phyloP scores from a whole-genome alignment of 2,113 vertebrate genomes.

The Cephalopterus ornatus region DNA sequence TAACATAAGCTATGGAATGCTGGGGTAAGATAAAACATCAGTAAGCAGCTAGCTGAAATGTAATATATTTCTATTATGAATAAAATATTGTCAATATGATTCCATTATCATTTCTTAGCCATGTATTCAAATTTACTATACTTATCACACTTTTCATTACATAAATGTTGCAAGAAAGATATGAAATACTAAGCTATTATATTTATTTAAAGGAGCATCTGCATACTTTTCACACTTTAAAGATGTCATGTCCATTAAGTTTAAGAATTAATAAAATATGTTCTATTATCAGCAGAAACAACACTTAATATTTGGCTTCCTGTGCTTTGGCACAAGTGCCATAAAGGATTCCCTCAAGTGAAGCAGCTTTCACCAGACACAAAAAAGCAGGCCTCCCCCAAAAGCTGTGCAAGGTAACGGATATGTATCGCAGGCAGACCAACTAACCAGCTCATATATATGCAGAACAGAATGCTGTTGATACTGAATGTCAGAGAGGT shows the following conservation, averaged over 20 bases:
- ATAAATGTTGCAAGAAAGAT: not conserved
- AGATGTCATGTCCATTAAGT: not conserved
- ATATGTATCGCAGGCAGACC: not conserved
- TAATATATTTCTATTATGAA: not conserved
- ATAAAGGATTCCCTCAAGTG: not conserved
- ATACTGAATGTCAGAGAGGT: not conserved
- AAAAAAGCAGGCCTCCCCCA: not conserved
- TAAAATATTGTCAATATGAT: not conserved
- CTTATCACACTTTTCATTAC: not conserved
- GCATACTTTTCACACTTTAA: not conserved
- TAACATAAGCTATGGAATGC: not conserved
- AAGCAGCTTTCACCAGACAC: not conserved
- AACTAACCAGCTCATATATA: not conserved
- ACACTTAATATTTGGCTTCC: not conserved
- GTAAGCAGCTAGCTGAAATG: not conserved
- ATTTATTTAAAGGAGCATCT: not conserved
- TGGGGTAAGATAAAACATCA: not conserved
- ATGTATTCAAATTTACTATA: not conserved
- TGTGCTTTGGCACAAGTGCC: not conserved
- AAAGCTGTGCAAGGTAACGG: not conserved
- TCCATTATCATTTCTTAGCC: not conserved
- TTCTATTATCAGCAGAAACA: not conserved
- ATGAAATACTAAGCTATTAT: not conserved
- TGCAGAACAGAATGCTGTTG: not conserved
- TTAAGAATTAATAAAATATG: not conserved